Percentiles rank a stretch among this genome's conserved stretches.
Conservation (phyloP, 2,113 vertebrate genomes). For the Festucalex cinctus region DNA sequence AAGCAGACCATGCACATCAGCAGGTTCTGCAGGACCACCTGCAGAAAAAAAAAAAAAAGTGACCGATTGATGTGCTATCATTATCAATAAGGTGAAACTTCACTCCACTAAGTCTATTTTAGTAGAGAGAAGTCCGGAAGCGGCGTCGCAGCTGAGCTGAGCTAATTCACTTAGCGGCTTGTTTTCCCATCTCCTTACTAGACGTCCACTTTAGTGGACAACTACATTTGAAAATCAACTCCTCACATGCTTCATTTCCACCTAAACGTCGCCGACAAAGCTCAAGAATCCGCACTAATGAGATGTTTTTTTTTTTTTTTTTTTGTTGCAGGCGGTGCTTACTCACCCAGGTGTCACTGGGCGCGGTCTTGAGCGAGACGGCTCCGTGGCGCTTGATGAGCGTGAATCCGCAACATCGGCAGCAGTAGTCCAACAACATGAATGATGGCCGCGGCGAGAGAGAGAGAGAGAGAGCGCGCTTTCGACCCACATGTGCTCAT, state of each 20-base stretch:
- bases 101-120: no score
- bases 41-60: no score
- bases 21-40: slow-evolving; percentile 76
- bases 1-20: slow-evolving; percentile 74
- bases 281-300: not conserved
- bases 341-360: slow-evolving; percentile 84
- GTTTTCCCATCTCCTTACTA: slow-evolving; percentile 19
- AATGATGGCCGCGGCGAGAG: slow-evolving; percentile 50
- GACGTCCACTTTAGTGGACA: not conserved
- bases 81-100: no score
- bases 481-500: slow-evolving; percentile 28
- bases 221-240: not conserved
- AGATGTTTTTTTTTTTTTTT: not conserved
- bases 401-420: slow-evolving; percentile 70
- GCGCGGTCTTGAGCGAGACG: slow-evolving; percentile 77
- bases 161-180: slow-evolving; percentile 44
- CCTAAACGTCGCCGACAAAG: not conserved
- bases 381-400: slow-evolving; percentile 74
- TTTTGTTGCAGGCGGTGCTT: slow-evolving; percentile 47
- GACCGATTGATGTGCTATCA: no score
- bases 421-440: slow-evolving; percentile 78
- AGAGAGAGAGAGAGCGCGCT: slow-evolving; percentile 22
- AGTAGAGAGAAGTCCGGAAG: no score
- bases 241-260: not conserved
- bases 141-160: slow-evolving; percentile 26